Base-by-base conservation (phyloP, 2,888 invertebrate genomes). In the Ochropleura leucogaster region DNA sequence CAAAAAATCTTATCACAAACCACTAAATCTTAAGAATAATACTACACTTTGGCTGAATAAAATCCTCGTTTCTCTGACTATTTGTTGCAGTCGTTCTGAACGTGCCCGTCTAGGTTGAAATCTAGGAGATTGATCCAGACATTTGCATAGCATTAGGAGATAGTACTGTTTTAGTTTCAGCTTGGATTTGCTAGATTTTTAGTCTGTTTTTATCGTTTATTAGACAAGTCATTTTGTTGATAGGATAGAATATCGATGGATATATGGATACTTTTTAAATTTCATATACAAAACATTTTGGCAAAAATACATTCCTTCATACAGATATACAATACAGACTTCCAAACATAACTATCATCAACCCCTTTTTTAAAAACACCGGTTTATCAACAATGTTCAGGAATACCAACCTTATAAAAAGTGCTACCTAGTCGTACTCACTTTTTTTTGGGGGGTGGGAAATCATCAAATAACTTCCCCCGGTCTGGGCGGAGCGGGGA, bases 121-220 rank as follows among this genome's bases (percentile, higher is more conserved):
- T 86, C 89, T 89, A 78, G 80, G 88, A 92, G 93, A 94, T 93
- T 92, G 94, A 94, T 93, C 91, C 89, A 80, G 79, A 87, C 89
- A 94, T 93, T 93, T 92, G 90, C 93, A 92, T 93, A 90, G 80
- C 77, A 79, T 85, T 81, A 86, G 70, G 60, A 82, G 89, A 89
- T 88, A 88, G 83, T 57, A 68, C 68, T 66, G 84, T 79, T 80
- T 74, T 79, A 79, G 83, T 83, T 83, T 81, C 72, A 74, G 69
- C 74, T 70, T 62, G 76, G 70, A 80, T 64, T 64, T 75, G n/a
- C 76, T 49, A 71, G 65, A 74, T 68, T 77, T 79, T 76, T 40
- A 12, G 42, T 62, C 3, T 69, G 76, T n/a, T 20, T 14, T 49
- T 77, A 77, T 77, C 30, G 4, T 66, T 72, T 64, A 62, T 68